These are phyloP conservation scores for Ammodytes dubius DNA, from an alignment of 2,113 vertebrate genomes.

Conservation along the genomic window DNA sequence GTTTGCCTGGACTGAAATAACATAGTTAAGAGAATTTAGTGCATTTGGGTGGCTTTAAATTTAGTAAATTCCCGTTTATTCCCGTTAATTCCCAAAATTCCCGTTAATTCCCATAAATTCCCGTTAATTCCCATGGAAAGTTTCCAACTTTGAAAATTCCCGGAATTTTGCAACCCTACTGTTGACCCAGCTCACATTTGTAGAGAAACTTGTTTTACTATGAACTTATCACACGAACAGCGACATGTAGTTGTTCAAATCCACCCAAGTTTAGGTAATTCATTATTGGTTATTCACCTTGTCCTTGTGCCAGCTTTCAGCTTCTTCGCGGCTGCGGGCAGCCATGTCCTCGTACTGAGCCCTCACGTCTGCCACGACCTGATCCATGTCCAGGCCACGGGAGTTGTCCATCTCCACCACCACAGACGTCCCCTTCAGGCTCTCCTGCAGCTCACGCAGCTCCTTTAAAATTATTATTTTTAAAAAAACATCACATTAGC, in stretches of 20 bases:
- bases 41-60: too few relatives aligned
- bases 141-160: too few relatives aligned
- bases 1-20: too few relatives aligned
- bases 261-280: too few relatives aligned
- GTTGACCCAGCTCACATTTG: background rate
- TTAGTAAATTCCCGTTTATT: too few relatives aligned
- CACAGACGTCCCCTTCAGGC: constrained; percentile 85
- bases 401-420: constrained; percentile 91
- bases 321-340: constrained; percentile 81
- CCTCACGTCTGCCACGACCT: constrained; percentile 85
- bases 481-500: background rate
- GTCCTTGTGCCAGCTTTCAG: constrained; percentile 87
- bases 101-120: too few relatives aligned
- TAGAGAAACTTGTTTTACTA: background rate
- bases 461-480: constrained; percentile 84
- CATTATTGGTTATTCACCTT: constrained; percentile 81
- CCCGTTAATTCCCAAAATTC: too few relatives aligned
- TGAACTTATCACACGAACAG: background rate
- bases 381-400: constrained; percentile 86
- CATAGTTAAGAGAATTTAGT: too few relatives aligned
- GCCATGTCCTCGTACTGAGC: constrained; percentile 87
- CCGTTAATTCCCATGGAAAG: too few relatives aligned
- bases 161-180: too few relatives aligned
- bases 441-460: constrained; percentile 84
- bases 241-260: background rate